Conservation (phyloP, 2,888 invertebrate species). For the Epinotia brunnichana region DNA sequence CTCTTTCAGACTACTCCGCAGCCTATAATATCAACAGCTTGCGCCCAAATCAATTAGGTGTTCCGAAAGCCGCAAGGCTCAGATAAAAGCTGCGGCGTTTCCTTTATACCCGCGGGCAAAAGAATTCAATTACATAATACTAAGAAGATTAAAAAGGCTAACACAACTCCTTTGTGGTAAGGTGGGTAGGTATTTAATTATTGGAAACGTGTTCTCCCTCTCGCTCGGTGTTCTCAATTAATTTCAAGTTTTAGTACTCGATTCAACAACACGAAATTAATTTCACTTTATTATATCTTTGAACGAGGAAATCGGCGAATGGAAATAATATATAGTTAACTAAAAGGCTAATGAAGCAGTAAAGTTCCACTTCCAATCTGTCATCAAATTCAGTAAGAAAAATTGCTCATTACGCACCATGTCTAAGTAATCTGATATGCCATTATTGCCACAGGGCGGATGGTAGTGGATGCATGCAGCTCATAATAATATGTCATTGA, state of each 20-base stretch:
- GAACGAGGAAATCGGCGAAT: slow-evolving; percentile 46
- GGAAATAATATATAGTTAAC: slow-evolving; percentile 28
- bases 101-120: slow-evolving; percentile 77
- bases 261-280: slow-evolving; percentile 55
- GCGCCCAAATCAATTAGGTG: slow-evolving; percentile 72
- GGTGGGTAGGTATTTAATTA: slow-evolving; percentile 72
- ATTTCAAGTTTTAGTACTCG: slow-evolving; percentile 57
- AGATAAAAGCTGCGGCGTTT: slow-evolving; percentile 75
- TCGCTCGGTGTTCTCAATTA: slow-evolving; percentile 51
- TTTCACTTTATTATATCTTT: slow-evolving; percentile 55
- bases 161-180: slow-evolving; percentile 74
- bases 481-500: too few relatives aligned
- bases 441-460: not conserved
- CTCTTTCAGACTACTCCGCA: slow-evolving; percentile 2
- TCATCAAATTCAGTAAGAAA: not conserved
- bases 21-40: slow-evolving; percentile 56
- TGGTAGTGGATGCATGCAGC: too few relatives aligned
- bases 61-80: slow-evolving; percentile 67
- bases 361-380: not conserved
- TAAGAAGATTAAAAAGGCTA: slow-evolving; percentile 79
- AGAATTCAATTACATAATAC: slow-evolving; percentile 81
- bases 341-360: not conserved
- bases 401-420: not conserved
- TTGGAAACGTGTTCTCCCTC: slow-evolving; percentile 61
- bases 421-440: not conserved